phyloP scores from a whole-genome alignment of 2,797 vertebrate species.

The Lacerta agilis region DNA sequence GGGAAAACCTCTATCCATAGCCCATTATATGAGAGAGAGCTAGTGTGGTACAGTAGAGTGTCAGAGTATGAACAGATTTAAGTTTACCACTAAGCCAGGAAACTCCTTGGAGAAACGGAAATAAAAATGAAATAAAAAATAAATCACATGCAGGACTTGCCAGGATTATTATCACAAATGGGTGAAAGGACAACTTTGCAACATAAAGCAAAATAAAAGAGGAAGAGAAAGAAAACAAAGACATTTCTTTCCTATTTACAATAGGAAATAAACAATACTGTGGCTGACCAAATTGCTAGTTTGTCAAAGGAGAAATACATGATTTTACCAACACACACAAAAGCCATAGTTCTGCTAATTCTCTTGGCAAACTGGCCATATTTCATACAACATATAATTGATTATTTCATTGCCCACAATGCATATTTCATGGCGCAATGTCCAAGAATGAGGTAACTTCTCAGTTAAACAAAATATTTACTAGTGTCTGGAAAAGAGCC shows the following conservation, averaged over 20 bases:
- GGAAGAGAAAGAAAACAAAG: neutral
- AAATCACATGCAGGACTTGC: neutral
- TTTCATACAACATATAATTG: conserved; percentile 3
- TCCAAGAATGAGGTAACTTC: conserved; percentile 16
- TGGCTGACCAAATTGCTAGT: conserved; percentile 3
- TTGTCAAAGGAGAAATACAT: conserved; percentile 19
- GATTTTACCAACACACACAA: neutral
- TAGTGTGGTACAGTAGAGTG: too few species aligned
- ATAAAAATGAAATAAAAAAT: neutral
- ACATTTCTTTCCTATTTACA: neutral
- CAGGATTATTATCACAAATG: neutral
- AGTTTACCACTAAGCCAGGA: too few species aligned
- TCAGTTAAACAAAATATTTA: conserved; percentile 26
- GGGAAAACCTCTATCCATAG: neutral
- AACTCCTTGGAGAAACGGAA: neutral
- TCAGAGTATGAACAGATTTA: neutral
- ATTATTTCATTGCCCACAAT: conserved; percentile 18
- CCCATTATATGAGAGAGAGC: too few species aligned
- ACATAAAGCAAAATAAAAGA: neutral
- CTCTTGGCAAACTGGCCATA: conserved; percentile 1
- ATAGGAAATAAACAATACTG: neutral
- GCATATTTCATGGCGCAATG: conserved; percentile 29
- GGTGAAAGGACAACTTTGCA: neutral
- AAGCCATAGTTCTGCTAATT: conserved; percentile 7
- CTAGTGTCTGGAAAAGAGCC: neutral